Base-by-base conservation (phyloP, 2,888 invertebrate species). In the Kryphioiulus occultus region DNA sequence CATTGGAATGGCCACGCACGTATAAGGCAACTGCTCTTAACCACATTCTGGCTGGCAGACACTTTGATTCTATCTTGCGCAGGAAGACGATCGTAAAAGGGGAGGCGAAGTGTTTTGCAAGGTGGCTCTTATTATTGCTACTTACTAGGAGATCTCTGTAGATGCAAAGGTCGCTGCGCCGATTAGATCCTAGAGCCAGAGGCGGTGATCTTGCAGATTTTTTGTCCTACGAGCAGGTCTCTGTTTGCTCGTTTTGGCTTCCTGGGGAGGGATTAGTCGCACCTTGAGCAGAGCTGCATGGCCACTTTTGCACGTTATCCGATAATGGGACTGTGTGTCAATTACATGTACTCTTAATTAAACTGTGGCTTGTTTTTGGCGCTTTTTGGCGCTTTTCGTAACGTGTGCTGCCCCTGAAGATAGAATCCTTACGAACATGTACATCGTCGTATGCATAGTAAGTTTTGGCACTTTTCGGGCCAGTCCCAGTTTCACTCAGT, bases 91-190 rank as follows among this genome's bases (percentile, higher is more conserved):
- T 68, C 68, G 68, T 68, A 68, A 68, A 68, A 68, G 3, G 26
- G 68, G 68, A 68, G 68, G 68, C 0, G 22, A 59, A 68, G 68
- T 68, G 68, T 68, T 68, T 68, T 68, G 68, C 68, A 68, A 68
- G 68, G 26, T 68, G 68, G 68, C 22, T 26, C 10, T 68, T 68
- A 68, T 68, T 68, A 68, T 68, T 68, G 68, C 68, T 68, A 68
- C 68, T 68, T 68, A 68, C 68, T 26, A 26, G 59, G 59, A 59
- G 68, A 68, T 68, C 68, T 68, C 68, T 26, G 68, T 68, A 26
- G 68, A 26, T 68, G 68, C 5, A 68, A 68, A 68, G 68, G 68
- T 68, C 68, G 68, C 68, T 68, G 68, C 68, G n/a, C 68, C 68
- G 68, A 68, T 68, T 68, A 68, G 68, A 68, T 68, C n/a, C 68